These are phyloP conservation scores for Dryocosmus kuriphilus DNA, from an alignment of 2,888 invertebrate genomes.

Conservation along the genomic window DNA sequence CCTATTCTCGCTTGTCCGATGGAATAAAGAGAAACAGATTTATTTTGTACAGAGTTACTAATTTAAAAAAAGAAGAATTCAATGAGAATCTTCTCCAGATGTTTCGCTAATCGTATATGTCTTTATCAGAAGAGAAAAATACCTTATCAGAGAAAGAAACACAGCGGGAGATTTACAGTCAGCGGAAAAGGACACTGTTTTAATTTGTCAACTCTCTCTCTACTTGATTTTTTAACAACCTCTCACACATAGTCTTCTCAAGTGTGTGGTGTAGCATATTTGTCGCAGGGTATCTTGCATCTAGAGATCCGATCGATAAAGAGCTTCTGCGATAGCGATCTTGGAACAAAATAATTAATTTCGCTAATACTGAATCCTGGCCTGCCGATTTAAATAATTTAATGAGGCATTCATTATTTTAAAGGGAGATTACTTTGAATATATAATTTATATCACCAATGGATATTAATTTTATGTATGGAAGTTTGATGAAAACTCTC, in stretches of 20 bases:
- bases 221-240: constrained; percentile 10
- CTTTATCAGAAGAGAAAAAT: no score
- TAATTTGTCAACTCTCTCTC: constrained; percentile 64
- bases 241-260: neutral
- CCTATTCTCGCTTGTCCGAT: neutral
- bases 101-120: no score
- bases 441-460: neutral
- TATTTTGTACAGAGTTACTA: neutral
- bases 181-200: constrained; percentile 61
- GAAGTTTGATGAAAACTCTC: no score
- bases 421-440: neutral
- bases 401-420: neutral
- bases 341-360: constrained; percentile 13
- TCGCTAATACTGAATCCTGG: neutral
- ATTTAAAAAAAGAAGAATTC: neutral
- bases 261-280: constrained; percentile 4
- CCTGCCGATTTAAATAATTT: neutral
- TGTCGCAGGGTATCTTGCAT: constrained; percentile 14
- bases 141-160: neutral
- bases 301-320: constrained; percentile 44
- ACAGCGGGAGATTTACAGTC: constrained; percentile 55
- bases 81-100: no score
- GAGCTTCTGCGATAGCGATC: constrained; percentile 23
- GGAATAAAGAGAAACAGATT: neutral
- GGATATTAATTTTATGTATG: neutral